Evolutionary conservation across 2,113 vertebrate genomes (phyloP).

Genomic region (Naja naja): DNA sequence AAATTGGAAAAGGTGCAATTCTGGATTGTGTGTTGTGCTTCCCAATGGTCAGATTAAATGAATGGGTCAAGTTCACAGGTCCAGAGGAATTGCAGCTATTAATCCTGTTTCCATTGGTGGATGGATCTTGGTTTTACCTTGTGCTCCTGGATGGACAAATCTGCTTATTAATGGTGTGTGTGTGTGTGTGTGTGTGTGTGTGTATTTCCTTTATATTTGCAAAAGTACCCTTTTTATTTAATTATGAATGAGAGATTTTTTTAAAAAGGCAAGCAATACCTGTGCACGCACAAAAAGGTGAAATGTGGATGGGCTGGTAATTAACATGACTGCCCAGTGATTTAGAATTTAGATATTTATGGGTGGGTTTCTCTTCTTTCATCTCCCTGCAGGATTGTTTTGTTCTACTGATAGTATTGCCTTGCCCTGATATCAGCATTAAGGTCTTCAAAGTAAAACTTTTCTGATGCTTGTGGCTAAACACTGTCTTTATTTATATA

Average conservation of each 20-base stretch:
- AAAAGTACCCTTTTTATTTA: slow-evolving; percentile 48
- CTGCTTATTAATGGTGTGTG: slow-evolving; percentile 28
- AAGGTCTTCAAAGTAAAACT: not conserved
- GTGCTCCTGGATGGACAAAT: slow-evolving; percentile 20
- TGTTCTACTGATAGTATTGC: not conserved
- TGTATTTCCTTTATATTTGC: not conserved
- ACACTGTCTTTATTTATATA: slow-evolving; percentile 21
- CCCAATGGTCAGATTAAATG: slow-evolving; percentile 50
- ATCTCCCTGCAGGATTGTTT: not conserved
- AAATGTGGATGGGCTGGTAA: not conserved
- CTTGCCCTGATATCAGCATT: not conserved
- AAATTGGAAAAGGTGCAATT: slow-evolving; percentile 65
- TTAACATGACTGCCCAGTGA: slow-evolving; percentile 1
- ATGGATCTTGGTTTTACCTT: slow-evolving; percentile 29
- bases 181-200: not conserved
- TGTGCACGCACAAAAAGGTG: not conserved
- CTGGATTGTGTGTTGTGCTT: slow-evolving; percentile 57
- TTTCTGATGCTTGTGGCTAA: slow-evolving; percentile 27
- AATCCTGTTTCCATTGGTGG: slow-evolving; percentile 59
- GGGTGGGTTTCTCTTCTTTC: not conserved
- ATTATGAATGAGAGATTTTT: slow-evolving; percentile 22
- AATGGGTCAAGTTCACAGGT: slow-evolving; percentile 54
- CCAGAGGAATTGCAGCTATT: slow-evolving; percentile 46
- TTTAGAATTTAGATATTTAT: not conserved
- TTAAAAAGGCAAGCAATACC: not conserved